Evolutionary conservation across 1,140 invertebrate species (phyloP), one percentile per base, ranked within the genome.

Genomic region (Bicyclus anynana): DNA sequence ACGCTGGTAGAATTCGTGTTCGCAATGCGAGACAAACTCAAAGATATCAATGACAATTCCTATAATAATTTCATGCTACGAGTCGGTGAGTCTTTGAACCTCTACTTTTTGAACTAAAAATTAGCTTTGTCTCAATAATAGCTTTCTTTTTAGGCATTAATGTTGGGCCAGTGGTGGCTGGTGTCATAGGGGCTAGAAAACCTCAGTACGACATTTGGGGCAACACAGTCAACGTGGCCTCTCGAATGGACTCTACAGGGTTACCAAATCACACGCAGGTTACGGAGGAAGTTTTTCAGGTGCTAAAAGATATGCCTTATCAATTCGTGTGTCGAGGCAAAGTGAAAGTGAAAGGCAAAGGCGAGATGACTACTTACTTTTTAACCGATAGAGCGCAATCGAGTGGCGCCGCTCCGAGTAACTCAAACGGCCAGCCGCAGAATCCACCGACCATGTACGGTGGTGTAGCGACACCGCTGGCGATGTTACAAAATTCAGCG

Each of bases 141-240:
- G 1, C 3, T 5, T 40, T 56, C 48, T 47, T 69, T 76, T 47
- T 64, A 95, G 95, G 96, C 63, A 94, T 98, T 61, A 97, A 97
- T 81, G 92, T 98, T 63, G 97, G 97, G 0, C 96, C 96, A 2
- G 95, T 97, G 2, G 96, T 98, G 5, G 97, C 97, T 7, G 97
- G 97, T 13, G 97, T 98, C 0, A 98, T 98, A 62, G 97, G 97
- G 13, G 96, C 96, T 0, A 90, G 95, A 40, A 98, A 98, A 84
- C 97, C 97, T 10, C 97, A 98, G 74, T 98, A 98, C 82, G 97
- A 98, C 78, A 98, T 98, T 69, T 98, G 97, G 97, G 97, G 97
- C 1, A 98, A 98, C 84, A 97, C 97, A 9, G 97, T 98, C 1
- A 98, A 97, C 85, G 95, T 98, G 2, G 97, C 97, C 1, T 96